These are phyloP conservation scores for Diadromus collaris DNA, from an alignment of 2,888 invertebrate genomes.

Conservation along the genomic window DNA sequence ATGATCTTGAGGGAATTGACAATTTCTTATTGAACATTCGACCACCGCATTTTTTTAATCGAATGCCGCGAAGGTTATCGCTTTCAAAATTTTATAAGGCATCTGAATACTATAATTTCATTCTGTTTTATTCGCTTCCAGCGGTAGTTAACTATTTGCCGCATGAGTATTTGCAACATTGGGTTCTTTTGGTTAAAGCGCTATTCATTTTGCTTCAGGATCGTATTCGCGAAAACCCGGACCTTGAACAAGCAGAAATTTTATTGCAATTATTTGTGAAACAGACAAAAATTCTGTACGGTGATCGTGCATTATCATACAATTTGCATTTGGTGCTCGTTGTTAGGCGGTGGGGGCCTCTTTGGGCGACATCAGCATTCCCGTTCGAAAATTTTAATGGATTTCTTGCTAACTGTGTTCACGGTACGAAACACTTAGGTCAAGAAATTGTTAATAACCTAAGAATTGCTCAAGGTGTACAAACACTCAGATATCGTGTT, in stretches of 20 bases:
- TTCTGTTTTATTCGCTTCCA: slow-evolving; percentile 65
- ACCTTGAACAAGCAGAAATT: slow-evolving; percentile 54
- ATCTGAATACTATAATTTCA: slow-evolving; percentile 60
- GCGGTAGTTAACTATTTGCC: slow-evolving; percentile 54
- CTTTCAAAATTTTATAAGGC: slow-evolving; percentile 58
- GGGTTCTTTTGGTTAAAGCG: slow-evolving; percentile 61
- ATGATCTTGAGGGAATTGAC: slow-evolving; percentile 45
- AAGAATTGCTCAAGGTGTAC: slow-evolving; percentile 59
- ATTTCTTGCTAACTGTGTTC: slow-evolving; percentile 59
- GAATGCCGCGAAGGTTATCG: slow-evolving; percentile 48
- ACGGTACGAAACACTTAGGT: slow-evolving; percentile 60
- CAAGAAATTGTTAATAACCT: slow-evolving; percentile 62
- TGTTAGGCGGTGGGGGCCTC: slow-evolving; percentile 66
- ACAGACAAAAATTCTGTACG: slow-evolving; percentile 54
- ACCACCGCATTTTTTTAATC: slow-evolving; percentile 53
- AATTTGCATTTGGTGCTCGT: slow-evolving; percentile 62
- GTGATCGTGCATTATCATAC: slow-evolving; percentile 59
- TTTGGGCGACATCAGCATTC: slow-evolving; percentile 64
- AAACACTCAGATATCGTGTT: slow-evolving; percentile 46
- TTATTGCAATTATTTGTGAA: slow-evolving; percentile 63
- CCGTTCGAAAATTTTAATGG: slow-evolving; percentile 66
- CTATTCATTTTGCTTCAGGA: slow-evolving; percentile 59
- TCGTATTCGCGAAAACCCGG: slow-evolving; percentile 28
- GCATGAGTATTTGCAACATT: slow-evolving; percentile 62
- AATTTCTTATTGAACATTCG: slow-evolving; percentile 49